Evolutionary conservation across 2,797 vertebrate genomes (phyloP).

Genomic region (Enteromius anoplus): DNA sequence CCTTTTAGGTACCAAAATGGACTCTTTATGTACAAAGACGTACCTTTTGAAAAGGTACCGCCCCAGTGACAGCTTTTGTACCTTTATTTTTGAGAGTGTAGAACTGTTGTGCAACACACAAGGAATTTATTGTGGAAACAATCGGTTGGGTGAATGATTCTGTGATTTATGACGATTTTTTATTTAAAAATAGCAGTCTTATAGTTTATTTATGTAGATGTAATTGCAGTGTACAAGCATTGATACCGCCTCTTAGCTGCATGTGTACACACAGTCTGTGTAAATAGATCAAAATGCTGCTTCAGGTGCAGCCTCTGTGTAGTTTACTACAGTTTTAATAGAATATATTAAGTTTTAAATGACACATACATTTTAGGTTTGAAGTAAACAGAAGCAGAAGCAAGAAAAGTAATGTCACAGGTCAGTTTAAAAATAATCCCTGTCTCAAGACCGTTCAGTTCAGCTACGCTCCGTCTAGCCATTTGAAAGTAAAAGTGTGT

Average conservation of each 20-base stretch:
- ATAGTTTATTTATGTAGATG: not conserved
- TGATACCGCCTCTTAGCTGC: not conserved
- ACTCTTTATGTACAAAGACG: too few relatives aligned
- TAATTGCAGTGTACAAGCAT: not conserved
- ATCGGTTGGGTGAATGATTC: not conserved
- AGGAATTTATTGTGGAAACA: not conserved
- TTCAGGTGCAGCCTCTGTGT: not conserved
- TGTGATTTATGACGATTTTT: not conserved
- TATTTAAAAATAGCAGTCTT: not conserved
- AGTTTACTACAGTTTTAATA: not conserved
- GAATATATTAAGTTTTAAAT: not conserved
- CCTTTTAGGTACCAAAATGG: too few relatives aligned
- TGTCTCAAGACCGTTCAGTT: not conserved
- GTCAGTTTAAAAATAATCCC: slow-evolving; percentile 8
- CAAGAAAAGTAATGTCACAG: not conserved
- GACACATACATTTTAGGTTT: not conserved
- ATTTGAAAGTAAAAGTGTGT: slow-evolving; percentile 18
- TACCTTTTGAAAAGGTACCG: too few relatives aligned
- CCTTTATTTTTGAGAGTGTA: not conserved
- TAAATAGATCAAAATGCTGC: not conserved
- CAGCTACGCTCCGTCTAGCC: not conserved
- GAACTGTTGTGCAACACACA: not conserved
- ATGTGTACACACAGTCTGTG: not conserved
- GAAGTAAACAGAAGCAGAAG: not conserved
- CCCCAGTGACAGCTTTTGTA: too few relatives aligned